Base-by-base conservation (phyloP, 2,113 vertebrate species). In the Condylura cristata region DNA sequence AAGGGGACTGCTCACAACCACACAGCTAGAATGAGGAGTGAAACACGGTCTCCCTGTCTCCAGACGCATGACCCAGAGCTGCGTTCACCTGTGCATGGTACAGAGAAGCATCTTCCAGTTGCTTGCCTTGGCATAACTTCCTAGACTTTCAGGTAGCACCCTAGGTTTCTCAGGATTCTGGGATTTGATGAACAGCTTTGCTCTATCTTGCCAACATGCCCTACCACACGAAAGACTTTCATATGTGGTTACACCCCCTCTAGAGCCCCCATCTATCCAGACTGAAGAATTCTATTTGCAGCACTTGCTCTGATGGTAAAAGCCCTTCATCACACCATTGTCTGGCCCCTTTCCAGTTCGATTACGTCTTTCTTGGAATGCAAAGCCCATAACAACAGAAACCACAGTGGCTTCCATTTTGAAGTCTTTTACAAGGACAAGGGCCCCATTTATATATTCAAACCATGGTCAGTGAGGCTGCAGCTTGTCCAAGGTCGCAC, bases 301-400 rank as follows among this genome's bases (percentile, higher is more conserved):
- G 68, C 68, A 22, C 30, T n/a, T n/a, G 81, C 65, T 68, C 41
- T 72, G 11, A 16, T 82, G 68, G 86, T 34, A 82, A 95, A 70
- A 95, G 85, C 56, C 68, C 63, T 92, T 80, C 51, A 6, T 79
- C 39, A 13, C 63, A 46, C 94, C 80, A 72, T 13, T 16, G 63
- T 60, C 93, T 92, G 96, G 93, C 86, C 80, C 32, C 37, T 85
- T 60, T 79, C 96, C 96, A 95, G 39, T 75, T 70, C 86, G 79
- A 63, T 94, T 92, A 78, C 18, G 0, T 92, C 94, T 78, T 89
- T 95, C 91, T 96, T 91, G 93, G 93, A 97, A 96, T 89, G 79
- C 91, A 95, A 91, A 93, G 82, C 72, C 90, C 30, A 1, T 63
- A 60, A 87, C 93, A 92, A 85, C 81, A 92, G 88, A 89, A 93